Percentiles rank a stretch among this genome's conserved stretches.
Evolutionary conservation across 2,888 invertebrate species (phyloP).

Genomic region (Ichneumoninae sp.): DNA sequence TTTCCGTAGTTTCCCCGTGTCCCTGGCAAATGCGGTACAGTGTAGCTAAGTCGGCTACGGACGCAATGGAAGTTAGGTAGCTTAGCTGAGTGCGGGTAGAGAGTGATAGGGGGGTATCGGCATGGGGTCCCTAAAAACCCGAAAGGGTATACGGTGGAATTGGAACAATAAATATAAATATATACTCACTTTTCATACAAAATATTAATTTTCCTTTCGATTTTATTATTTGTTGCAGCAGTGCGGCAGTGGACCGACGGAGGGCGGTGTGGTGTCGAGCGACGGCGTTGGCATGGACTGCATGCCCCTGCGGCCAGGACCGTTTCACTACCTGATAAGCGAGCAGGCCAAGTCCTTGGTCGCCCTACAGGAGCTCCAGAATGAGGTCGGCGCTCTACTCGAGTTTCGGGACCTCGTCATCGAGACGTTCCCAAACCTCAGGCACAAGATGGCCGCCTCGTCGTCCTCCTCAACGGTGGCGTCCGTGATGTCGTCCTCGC

Average conservation of each 20-base stretch:
- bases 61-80: too few species aligned
- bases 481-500: constrained; percentile 86
- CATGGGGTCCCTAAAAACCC: too few species aligned
- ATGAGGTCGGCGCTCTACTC: constrained; percentile 95
- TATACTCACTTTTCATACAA: too few species aligned
- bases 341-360: constrained; percentile 95
- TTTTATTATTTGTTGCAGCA: constrained; percentile 71
- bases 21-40: too few species aligned
- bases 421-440: constrained; percentile 96
- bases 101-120: too few species aligned
- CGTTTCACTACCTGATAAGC: constrained; percentile 93
- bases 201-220: background rate
- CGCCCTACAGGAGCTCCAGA: constrained; percentile 95
- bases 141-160: too few species aligned
- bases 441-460: constrained; percentile 92
- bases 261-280: constrained; percentile 70
- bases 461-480: constrained; percentile 83
- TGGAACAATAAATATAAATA: too few species aligned
- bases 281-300: constrained; percentile 90
- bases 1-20: too few species aligned
- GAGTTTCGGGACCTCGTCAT: constrained; percentile 97
- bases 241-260: constrained; percentile 81
- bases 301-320: constrained; percentile 91
- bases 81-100: too few species aligned
- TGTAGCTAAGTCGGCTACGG: too few species aligned